Conservation (phyloP, 2,113 vertebrate species). For the Jaculus jaculus region DNA sequence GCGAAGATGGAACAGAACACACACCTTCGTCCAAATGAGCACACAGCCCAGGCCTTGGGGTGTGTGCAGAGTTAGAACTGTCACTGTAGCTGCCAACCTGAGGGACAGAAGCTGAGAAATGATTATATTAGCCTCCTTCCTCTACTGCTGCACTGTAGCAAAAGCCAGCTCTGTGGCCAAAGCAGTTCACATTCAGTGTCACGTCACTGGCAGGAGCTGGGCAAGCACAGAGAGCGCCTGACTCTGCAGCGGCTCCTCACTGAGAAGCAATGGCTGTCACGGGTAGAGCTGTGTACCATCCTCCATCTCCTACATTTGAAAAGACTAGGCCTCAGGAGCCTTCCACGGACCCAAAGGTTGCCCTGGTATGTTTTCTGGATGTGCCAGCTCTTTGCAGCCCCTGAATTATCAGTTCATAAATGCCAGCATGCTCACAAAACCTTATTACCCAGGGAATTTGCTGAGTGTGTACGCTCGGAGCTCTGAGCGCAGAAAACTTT, state of each 20-base stretch:
- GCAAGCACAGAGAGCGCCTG: neutral
- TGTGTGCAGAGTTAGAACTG: neutral
- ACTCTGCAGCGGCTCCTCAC: neutral
- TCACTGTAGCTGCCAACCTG: rapidly evolving
- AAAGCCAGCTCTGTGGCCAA: neutral
- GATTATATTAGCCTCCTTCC: rapidly evolving
- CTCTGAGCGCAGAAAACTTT: slow-evolving; percentile 61
- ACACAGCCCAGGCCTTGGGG: neutral
- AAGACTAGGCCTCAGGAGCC: neutral
- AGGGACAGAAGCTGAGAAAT: neutral
- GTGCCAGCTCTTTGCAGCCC: rapidly evolving
- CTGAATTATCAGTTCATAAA: slow-evolving; percentile 57
- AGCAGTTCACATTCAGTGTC: neutral
- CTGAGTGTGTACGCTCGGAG: slow-evolving; percentile 59
- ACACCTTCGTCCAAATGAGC: neutral
- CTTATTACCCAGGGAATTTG: slow-evolving; percentile 60
- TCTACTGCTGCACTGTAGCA: neutral
- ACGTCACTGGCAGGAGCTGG: neutral
- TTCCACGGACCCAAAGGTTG: slow-evolving; percentile 13
- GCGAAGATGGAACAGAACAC: neutral
- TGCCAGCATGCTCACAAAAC: slow-evolving; percentile 66
- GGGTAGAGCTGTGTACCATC: neutral
- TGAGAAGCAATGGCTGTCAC: neutral
- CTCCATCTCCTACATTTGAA: neutral
- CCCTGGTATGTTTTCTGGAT: neutral